Conservation (phyloP, 2,888 invertebrate genomes). For the Nowickia ferox region DNA sequence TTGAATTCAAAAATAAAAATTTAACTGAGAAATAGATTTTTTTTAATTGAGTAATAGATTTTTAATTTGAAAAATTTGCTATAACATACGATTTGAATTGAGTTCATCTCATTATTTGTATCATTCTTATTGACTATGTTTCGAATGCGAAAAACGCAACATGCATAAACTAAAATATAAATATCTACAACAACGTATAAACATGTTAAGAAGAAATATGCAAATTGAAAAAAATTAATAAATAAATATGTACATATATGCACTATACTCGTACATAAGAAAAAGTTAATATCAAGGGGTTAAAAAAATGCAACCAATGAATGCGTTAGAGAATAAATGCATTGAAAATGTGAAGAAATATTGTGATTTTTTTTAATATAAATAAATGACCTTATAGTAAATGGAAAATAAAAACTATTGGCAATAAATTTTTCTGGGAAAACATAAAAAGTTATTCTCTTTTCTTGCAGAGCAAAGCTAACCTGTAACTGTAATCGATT, state of each 20-base stretch:
- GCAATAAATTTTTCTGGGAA: not conserved
- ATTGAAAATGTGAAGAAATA: not conserved
- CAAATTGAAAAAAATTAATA: constrained; percentile 28
- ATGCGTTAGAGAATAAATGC: not conserved
- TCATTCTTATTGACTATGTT: not conserved
- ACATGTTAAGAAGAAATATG: not conserved
- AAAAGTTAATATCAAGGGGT: too few relatives aligned
- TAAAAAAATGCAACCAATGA: not conserved
- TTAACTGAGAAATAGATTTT: not conserved
- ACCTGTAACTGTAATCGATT: too few relatives aligned
- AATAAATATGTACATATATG: too few relatives aligned
- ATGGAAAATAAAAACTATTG: constrained; percentile 1
- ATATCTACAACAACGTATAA: not conserved
- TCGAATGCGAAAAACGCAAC: not conserved
- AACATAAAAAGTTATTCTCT: too few relatives aligned
- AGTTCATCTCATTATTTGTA: not conserved
- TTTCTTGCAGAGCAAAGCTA: too few relatives aligned
- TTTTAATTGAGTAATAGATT: not conserved
- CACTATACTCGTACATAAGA: too few relatives aligned
- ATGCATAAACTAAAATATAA: not conserved
- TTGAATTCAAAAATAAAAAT: too few relatives aligned
- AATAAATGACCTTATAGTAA: constrained; percentile 29
- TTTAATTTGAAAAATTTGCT: too few relatives aligned
- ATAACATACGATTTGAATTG: not conserved
- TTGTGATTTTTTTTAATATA: constrained; percentile 3